These are phyloP conservation scores for Trichonephila clavipes DNA, from an alignment of 1,140 invertebrate genomes.

Conservation along the genomic window DNA sequence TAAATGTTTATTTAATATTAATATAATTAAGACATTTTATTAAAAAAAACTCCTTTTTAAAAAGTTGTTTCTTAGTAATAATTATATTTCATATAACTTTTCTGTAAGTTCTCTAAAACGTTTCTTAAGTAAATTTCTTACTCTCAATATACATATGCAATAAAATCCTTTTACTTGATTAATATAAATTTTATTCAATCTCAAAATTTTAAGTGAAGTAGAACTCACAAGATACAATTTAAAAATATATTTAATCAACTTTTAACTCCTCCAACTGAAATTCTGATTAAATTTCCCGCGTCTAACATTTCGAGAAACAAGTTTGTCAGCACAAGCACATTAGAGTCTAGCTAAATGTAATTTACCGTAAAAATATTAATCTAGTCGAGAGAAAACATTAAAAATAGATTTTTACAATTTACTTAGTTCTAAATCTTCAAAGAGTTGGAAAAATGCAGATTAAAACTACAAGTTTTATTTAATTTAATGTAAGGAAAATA, in stretches of 20 bases:
- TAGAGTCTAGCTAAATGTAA: not conserved
- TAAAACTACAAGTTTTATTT: not conserved
- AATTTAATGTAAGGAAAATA: not conserved
- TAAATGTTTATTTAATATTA: too few relatives aligned
- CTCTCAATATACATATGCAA: too few relatives aligned
- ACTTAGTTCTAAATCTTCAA: not conserved
- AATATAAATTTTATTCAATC: not conserved
- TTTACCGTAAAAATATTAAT: conserved; percentile 19
- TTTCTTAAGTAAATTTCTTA: too few relatives aligned
- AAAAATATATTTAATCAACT: not conserved
- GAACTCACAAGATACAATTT: not conserved
- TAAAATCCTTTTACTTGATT: not conserved
- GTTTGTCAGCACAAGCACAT: not conserved
- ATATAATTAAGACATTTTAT: too few relatives aligned
- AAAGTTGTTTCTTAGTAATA: too few relatives aligned
- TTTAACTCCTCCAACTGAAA: not conserved
- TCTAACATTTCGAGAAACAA: not conserved
- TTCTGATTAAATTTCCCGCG: not conserved
- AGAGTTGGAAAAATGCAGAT: not conserved
- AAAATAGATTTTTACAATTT: not conserved
- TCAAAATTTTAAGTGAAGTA: not conserved
- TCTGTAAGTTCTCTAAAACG: too few relatives aligned
- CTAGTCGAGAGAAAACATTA: not conserved
- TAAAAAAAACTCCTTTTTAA: too few relatives aligned
- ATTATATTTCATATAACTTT: too few relatives aligned